Percentiles rank a stretch among this genome's conserved stretches.
These are phyloP conservation scores for Lophura swinhoii DNA, from an alignment of 2,797 vertebrate genomes.

Conservation along the genomic window DNA sequence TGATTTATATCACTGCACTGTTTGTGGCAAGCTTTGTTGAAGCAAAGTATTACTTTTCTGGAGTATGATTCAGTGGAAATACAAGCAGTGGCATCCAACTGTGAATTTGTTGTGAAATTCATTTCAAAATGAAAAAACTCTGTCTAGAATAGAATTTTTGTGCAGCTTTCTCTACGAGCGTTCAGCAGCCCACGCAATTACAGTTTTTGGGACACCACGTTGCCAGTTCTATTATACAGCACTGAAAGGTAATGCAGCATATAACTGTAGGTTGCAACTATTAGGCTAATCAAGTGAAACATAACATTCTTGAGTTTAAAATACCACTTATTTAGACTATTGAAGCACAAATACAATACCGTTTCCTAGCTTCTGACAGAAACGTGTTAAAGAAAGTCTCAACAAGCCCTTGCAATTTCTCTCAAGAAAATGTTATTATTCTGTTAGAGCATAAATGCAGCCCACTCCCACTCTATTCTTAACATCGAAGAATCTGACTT, in stretches of 20 bases:
- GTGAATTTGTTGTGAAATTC: slow-evolving; percentile 69
- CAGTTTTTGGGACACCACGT: slow-evolving; percentile 58
- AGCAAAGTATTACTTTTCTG: slow-evolving; percentile 56
- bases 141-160: slow-evolving; percentile 65
- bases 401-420: slow-evolving; percentile 45
- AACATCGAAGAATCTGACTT: slow-evolving; percentile 56
- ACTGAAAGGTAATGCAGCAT: slow-evolving; percentile 54
- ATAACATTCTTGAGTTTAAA: slow-evolving; percentile 59
- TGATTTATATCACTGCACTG: slow-evolving; percentile 57
- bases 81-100: slow-evolving; percentile 54
- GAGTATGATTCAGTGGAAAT: slow-evolving; percentile 58
- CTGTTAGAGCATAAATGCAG: slow-evolving; percentile 49
- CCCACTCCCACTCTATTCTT: slow-evolving; percentile 61
- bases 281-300: slow-evolving; percentile 70
- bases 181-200: slow-evolving; percentile 57
- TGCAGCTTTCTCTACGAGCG: slow-evolving; percentile 38
- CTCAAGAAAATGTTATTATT: slow-evolving; percentile 50
- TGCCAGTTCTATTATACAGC: slow-evolving; percentile 59
- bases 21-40: slow-evolving; percentile 48
- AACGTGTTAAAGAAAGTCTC: slow-evolving; percentile 51
- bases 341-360: slow-evolving; percentile 57
- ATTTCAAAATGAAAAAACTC: slow-evolving; percentile 63
- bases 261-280: slow-evolving; percentile 60
- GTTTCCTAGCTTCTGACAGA: slow-evolving; percentile 59
- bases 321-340: slow-evolving; percentile 46